A percentile compares a stretch with the other conserved stretches of the same genome.
phyloP scores from a whole-genome alignment of 2,797 vertebrate genomes.

The Sylvilagus floridanus region DNA sequence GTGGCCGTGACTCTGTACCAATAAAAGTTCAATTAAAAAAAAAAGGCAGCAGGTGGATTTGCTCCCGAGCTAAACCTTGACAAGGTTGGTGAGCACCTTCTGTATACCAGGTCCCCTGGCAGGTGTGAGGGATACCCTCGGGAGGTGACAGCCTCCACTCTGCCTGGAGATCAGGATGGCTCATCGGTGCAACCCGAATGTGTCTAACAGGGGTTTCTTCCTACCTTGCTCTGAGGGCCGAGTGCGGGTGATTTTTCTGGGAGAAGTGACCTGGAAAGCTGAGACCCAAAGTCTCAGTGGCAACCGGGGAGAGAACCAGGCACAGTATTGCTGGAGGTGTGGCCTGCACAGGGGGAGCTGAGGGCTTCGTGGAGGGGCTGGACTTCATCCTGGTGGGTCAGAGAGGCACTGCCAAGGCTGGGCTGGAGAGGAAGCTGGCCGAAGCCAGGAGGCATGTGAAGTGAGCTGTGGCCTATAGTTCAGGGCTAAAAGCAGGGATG shows the following conservation, averaged over 20 bases:
- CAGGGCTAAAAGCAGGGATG: background rate
- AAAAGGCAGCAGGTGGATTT: background rate
- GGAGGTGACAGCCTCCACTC: background rate
- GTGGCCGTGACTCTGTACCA: background rate
- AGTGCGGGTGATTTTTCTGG: background rate
- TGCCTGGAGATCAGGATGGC: background rate
- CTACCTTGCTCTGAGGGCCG: background rate
- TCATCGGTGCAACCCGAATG: background rate
- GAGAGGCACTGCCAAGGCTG: too few species aligned
- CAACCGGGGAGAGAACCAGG: background rate
- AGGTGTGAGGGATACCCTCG: background rate
- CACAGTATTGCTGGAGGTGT: background rate
- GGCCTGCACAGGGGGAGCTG: too few species aligned
- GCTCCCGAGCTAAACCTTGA: background rate
- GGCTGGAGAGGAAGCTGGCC: background rate
- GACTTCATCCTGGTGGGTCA: background rate
- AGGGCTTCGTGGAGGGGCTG: background rate
- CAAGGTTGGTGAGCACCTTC: background rate
- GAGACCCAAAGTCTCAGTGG: background rate
- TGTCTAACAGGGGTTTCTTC: too few species aligned
- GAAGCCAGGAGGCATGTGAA: background rate
- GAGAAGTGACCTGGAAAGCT: background rate
- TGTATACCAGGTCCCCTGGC: background rate
- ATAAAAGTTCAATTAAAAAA: slow-evolving; percentile 32
- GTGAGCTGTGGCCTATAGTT: background rate